phyloP scores from a whole-genome alignment of 2,797 vertebrate genomes.

The Crax fasciolata region DNA sequence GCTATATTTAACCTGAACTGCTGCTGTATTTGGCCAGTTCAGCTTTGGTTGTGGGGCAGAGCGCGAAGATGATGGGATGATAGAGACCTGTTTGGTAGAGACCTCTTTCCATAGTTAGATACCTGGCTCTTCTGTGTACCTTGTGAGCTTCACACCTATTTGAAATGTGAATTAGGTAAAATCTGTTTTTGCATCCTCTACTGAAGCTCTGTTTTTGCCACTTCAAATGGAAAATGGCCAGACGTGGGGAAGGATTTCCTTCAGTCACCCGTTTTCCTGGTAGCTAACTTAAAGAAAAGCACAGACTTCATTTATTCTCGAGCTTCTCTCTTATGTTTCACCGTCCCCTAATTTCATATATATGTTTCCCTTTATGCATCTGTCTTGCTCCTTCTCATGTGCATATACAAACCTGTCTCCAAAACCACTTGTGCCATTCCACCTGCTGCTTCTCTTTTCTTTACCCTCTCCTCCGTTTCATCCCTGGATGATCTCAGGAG shows the following conservation, averaged over 20 bases:
- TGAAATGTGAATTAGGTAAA: not conserved
- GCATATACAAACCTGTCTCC: not conserved
- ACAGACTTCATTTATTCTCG: not conserved
- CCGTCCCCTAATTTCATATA: not conserved
- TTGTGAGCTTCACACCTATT: not conserved
- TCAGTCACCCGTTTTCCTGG: not conserved
- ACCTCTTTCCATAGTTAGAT: not conserved
- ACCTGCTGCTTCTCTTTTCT: not conserved
- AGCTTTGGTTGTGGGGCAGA: not conserved
- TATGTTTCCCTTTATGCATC: not conserved
- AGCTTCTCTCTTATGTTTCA: not conserved
- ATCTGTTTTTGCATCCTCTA: not conserved
- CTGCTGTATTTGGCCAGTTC: not conserved
- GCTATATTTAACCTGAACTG: not conserved
- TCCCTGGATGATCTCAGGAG: not conserved
- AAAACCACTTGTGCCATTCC: not conserved
- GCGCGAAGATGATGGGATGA: not conserved
- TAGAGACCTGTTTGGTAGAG: not conserved
- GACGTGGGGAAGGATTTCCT: not conserved
- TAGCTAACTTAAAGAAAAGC: not conserved
- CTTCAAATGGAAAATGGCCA: not conserved
- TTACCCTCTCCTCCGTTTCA: not conserved
- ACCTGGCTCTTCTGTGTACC: not conserved
- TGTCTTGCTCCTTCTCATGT: not conserved
- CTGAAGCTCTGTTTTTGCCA: not conserved